Evolutionary conservation across 2,113 vertebrate species (phyloP), one percentile per base, ranked within the genome.

Genomic region (Phoxinus phoxinus): DNA sequence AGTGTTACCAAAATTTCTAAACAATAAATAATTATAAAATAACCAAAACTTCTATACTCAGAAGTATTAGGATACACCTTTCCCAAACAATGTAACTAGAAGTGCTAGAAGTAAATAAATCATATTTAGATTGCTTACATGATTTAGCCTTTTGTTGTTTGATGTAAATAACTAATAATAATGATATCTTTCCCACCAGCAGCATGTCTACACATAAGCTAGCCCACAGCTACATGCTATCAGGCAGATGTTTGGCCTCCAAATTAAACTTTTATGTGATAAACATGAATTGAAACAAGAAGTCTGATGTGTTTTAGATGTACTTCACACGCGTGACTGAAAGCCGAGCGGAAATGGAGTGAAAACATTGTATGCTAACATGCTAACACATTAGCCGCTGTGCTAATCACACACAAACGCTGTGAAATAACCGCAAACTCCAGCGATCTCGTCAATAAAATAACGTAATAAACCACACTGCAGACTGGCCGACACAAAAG

Each of bases 381-480:
- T 0, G 79, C 61, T 81, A 81, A 21, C 59, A 3, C 37, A 2
- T 30, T 81, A 81, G 79, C 79, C 79, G 44, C 10, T 23, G 44
- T 0, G 79, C 61, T 81, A 81, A 67, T 1, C 41, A 6, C 41
- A 23, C 2, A 3, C 23, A 37, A 51, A 67, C 0, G 2, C 8
- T 44, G 0, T 0, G 30, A 65, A 67, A 35, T 48, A 19, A 48
- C 10, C n/a, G 1, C 25, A 4, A 67, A 23, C 25, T 13, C 11
- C n/a, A 23, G 4, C 11, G 21, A 41, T 80, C 1, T 2, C 3
- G 17, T 6, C 0, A 21, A 23, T 10, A 25, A 9, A 8, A 56
- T 2, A 9, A 23, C 0, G 0, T n/a, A n/a, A n/a, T 0, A 7
- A 2, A 19, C 1, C 51, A 10, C 23, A 15, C 1, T 0, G 6